Evolutionary conservation across 2,888 invertebrate genomes (phyloP).

Genomic region (Hypena proboscidalis): DNA sequence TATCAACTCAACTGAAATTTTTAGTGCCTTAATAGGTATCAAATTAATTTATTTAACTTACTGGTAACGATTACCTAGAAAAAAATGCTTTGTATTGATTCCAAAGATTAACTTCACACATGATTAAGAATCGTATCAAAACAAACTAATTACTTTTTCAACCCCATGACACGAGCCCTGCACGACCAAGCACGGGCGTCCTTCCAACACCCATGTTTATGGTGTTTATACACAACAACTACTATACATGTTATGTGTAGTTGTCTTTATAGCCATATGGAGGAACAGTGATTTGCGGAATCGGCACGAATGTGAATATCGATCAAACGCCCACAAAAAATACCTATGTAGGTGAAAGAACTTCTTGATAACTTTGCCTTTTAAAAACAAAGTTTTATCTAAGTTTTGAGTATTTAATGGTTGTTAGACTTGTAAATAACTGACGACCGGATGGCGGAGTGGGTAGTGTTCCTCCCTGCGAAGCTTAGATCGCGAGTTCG

Average conservation of each 20-base stretch:
- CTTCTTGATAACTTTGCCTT: slow-evolving; percentile 14
- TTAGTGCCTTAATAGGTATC: no score
- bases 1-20: no score
- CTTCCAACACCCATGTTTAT: neutral
- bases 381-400: slow-evolving; percentile 19
- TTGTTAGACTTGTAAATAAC: neutral
- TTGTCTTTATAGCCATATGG: slow-evolving; percentile 20
- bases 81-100: no score
- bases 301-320: slow-evolving; percentile 66
- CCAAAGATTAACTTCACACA: no score
- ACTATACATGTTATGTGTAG: neutral
- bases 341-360: neutral
- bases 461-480: no score
- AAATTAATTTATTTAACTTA: no score
- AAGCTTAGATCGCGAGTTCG: no score
- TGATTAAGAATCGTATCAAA: no score
- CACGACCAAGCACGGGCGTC: slow-evolving; percentile 20
- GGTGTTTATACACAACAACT: neutral
- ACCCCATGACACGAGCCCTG: slow-evolving; percentile 25
- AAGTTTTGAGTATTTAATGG: slow-evolving; percentile 6
- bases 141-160: no score
- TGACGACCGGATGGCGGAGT: neutral
- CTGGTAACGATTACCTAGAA: no score
- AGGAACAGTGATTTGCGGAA: slow-evolving; percentile 41
- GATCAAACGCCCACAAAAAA: slow-evolving; percentile 66